Base-by-base conservation (phyloP, 2,888 invertebrate species). In the Tachina grossa region DNA sequence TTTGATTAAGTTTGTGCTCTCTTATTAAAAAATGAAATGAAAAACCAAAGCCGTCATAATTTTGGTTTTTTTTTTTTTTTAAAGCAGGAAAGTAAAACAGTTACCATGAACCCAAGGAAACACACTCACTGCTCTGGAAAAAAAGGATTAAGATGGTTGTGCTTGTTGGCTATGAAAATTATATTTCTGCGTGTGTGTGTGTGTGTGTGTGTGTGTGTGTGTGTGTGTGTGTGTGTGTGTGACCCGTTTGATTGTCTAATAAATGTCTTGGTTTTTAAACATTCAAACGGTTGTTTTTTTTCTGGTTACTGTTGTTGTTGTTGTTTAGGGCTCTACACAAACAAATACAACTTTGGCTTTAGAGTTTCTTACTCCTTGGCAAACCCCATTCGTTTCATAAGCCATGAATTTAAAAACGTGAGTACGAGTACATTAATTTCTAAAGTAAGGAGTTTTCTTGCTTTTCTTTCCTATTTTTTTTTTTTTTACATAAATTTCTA, bases 1-100 rank as follows among this genome's bases (percentile, higher is more conserved):
- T 85, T 85, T 85, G 85, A 85, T 85, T 82, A 82, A 85, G 85
- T 85, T 66, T 74, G 41, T 76, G 66, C 55, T 57, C 51, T 75
- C 51, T 61, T 76, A 43, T 68, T 49, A 16, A 65, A 71, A 51
- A 51, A 22, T 31, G 5, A 16, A 31, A 53, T 6, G 39, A 10
- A 11, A 43, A 47, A 71, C 11, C 45, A 57, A 77, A 77, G 43
- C 39, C 9, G 11, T 76, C 39, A 41, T 76, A 10, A 19, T 19
- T 8, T 55, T 31, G 0, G 2, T 31, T 31, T 31, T 6, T 31
- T 31, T 6, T 49, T 59, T 16, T 39, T 66, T 13, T 45, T 6
- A 10, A 41, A 45, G 53, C 53, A 65, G 31, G n/a, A 19, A 19
- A 43, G 10, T 43, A 43, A 63, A 74, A 71, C 47, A 43, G 65